Percentiles rank a stretch among this genome's conserved stretches.
These are phyloP conservation scores for Chloroclysta siterata DNA, from an alignment of 2,888 invertebrate genomes.

Conservation along the genomic window DNA sequence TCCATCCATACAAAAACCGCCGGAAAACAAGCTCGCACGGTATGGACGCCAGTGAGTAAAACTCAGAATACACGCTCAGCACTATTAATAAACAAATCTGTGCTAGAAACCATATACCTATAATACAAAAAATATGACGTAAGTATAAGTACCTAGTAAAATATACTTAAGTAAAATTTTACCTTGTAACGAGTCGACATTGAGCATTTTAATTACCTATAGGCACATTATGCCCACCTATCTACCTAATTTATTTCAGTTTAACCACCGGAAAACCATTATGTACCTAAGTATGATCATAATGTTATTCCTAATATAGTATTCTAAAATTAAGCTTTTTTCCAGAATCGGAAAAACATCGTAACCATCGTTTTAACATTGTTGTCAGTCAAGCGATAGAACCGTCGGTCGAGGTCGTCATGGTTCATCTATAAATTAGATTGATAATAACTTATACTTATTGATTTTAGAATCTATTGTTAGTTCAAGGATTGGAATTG, in stretches of 20 bases:
- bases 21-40: too few species aligned
- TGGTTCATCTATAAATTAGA: slow-evolving; percentile 3
- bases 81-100: too few species aligned
- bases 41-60: too few species aligned
- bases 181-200: too few species aligned
- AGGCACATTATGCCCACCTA: too few species aligned
- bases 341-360: neutral
- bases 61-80: too few species aligned
- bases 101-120: too few species aligned
- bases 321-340: neutral
- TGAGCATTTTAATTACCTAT: neutral
- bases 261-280: neutral
- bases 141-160: too few species aligned
- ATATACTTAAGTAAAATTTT: too few species aligned
- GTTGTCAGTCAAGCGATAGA: neutral
- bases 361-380: neutral
- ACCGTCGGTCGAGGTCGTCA: slow-evolving; percentile 20
- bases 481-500: slow-evolving; percentile 31
- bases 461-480: slow-evolving; percentile 30
- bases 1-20: too few species aligned
- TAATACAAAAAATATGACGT: too few species aligned
- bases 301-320: neutral
- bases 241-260: neutral
- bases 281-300: too few species aligned
- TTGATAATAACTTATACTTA: slow-evolving; percentile 10